A percentile compares a stretch with the other conserved stretches of the same genome.
These are phyloP conservation scores for Noturus placidus DNA, from an alignment of 2,113 vertebrate species.

Conservation along the genomic window DNA sequence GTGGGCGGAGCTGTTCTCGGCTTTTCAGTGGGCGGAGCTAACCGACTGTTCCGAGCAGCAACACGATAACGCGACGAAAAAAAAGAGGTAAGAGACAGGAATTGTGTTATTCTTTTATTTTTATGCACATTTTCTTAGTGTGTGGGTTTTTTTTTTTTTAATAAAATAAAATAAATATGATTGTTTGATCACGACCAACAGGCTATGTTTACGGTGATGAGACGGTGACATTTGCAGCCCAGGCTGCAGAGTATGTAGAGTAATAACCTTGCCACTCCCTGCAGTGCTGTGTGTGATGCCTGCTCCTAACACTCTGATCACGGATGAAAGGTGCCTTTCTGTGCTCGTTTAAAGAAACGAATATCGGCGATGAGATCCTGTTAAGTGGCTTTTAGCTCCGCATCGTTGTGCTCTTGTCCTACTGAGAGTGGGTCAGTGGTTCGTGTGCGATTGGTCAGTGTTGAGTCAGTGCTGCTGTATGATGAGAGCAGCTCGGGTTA, in stretches of 20 bases:
- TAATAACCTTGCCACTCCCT: constrained; percentile 78
- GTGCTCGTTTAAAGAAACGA: not conserved
- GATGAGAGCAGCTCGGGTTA: constrained; percentile 17
- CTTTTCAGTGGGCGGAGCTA: constrained; percentile 72
- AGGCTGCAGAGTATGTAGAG: constrained; percentile 11
- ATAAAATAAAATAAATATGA: too few relatives aligned
- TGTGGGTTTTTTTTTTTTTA: not conserved
- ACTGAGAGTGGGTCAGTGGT: not conserved
- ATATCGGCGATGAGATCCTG: not conserved
- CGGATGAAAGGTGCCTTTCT: constrained; percentile 48
- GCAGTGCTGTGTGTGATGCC: constrained; percentile 65
- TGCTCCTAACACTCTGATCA: constrained; percentile 54
- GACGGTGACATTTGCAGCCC: not conserved
- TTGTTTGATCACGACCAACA: not conserved
- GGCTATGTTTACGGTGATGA: not conserved
- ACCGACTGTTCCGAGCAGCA: constrained; percentile 64
- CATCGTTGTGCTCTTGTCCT: not conserved
- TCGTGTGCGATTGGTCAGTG: constrained; percentile 25
- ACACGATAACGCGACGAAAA: constrained; percentile 58
- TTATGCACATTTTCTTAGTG: too few relatives aligned
- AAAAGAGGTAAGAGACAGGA: constrained; percentile 66
- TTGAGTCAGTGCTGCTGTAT: not conserved
- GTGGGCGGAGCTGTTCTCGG: constrained; percentile 59
- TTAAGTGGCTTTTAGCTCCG: not conserved
- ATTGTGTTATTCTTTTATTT: constrained; percentile 57